These are phyloP conservation scores for Cylas formicarius DNA, from an alignment of 1,140 invertebrate species.

Conservation along the genomic window DNA sequence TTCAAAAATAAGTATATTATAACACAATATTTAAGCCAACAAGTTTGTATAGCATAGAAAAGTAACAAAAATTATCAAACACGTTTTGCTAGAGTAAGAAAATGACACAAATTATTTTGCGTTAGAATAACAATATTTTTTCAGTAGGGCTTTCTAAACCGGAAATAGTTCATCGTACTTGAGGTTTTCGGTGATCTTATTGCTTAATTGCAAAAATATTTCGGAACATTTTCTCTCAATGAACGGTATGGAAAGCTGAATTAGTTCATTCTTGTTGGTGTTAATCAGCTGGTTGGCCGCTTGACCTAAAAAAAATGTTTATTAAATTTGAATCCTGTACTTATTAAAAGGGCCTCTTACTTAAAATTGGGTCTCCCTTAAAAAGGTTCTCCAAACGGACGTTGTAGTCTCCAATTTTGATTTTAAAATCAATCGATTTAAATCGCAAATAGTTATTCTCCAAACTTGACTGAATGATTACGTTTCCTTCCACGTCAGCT, in stretches of 20 bases:
- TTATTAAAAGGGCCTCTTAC: constrained; percentile 31
- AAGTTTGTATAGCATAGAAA: no score
- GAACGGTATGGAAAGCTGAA: constrained; percentile 20
- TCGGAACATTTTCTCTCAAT: constrained; percentile 24
- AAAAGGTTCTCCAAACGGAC: constrained; percentile 61
- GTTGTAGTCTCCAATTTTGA: constrained; percentile 50
- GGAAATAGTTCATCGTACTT: constrained; percentile 34
- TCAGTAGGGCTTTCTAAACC: no score
- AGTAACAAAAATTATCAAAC: no score
- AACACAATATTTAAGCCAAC: no score
- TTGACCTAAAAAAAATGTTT: constrained; percentile 24
- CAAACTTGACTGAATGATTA: constrained; percentile 44
- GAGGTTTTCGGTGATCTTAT: constrained; percentile 25
- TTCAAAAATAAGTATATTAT: no score
- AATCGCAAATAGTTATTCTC: constrained; percentile 49
- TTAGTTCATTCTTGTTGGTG: constrained; percentile 25
- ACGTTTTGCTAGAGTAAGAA: no score
- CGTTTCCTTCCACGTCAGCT: constrained; percentile 56
- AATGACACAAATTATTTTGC: no score
- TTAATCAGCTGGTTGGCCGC: constrained; percentile 21
- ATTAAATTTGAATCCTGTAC: background rate
- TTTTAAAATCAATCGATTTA: constrained; percentile 51
- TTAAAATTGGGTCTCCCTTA: constrained; percentile 55
- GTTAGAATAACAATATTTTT: no score
- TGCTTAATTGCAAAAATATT: constrained; percentile 24